These are phyloP conservation scores for Tichodroma muraria DNA, from an alignment of 2,113 vertebrate genomes.

Conservation along the genomic window DNA sequence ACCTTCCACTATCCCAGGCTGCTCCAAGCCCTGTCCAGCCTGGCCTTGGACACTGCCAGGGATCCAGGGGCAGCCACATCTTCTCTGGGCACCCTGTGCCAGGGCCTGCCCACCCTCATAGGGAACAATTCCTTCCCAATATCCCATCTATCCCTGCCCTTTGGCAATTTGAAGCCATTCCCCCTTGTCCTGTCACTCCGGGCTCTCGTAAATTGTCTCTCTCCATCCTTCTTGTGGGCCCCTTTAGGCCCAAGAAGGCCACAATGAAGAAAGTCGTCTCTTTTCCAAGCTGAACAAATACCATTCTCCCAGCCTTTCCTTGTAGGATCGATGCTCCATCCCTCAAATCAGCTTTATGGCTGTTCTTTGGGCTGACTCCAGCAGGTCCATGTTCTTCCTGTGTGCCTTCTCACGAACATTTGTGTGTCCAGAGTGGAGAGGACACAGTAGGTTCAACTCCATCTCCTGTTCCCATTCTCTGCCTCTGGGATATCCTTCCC, in stretches of 20 bases:
- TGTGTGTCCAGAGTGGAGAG: background rate
- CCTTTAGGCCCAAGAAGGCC: background rate
- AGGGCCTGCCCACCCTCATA: rapidly evolving
- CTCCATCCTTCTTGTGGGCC: background rate
- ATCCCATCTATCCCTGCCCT: background rate
- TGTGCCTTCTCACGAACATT: background rate
- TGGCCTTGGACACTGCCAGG: background rate
- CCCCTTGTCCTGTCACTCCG: background rate
- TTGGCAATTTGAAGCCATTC: background rate
- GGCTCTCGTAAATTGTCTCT: background rate
- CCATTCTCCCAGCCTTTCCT: background rate
- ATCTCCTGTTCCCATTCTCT: background rate
- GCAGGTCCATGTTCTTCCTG: background rate
- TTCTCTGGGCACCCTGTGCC: background rate
- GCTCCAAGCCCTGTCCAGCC: rapidly evolving
- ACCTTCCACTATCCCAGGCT: rapidly evolving
- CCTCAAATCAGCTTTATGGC: background rate
- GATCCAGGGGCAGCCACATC: background rate
- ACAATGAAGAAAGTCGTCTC: background rate
- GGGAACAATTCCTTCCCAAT: background rate
- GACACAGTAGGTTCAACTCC: background rate
- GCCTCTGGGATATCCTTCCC: background rate
- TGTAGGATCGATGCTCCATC: background rate
- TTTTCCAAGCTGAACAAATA: background rate
- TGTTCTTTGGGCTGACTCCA: rapidly evolving